Conservation (phyloP, 53 echinoderm and acorn worm species). For the Henricia sp. region DNA sequence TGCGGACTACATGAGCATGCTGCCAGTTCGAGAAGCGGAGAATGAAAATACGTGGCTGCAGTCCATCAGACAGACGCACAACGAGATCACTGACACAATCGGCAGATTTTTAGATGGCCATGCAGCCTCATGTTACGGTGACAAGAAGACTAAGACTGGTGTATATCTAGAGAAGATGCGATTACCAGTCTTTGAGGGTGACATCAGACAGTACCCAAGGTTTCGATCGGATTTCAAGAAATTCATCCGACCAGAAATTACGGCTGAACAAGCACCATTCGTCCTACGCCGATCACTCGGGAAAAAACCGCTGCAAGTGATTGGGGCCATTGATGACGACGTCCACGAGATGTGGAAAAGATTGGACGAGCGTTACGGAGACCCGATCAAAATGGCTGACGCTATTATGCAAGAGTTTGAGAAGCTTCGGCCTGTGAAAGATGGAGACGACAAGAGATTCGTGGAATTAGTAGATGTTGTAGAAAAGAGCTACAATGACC, state of each 20-base stretch:
- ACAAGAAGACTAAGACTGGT: too few relatives aligned
- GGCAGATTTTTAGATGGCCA: too few relatives aligned
- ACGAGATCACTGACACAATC: too few relatives aligned
- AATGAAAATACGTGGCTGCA: too few relatives aligned
- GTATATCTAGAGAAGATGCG: too few relatives aligned
- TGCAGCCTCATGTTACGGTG: too few relatives aligned
- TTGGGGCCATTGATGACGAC: conserved; percentile 14
- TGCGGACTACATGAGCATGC: too few relatives aligned
- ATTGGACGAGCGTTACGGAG: conserved; percentile 46
- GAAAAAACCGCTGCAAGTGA: conserved; percentile 1
- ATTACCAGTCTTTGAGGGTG: too few relatives aligned
- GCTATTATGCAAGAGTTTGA: conserved; percentile 32
- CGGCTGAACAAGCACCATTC: conserved; percentile 21
- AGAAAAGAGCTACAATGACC: conserved; percentile 44
- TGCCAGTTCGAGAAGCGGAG: too few relatives aligned
- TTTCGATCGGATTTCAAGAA: conserved; percentile 24
- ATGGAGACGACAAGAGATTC: conserved; percentile 47
- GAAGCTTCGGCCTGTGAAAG: conserved; percentile 8
- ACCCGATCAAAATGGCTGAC: conserved; percentile 43
- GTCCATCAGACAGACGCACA: too few relatives aligned
- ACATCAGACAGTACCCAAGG: not conserved
- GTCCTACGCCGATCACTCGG: conserved; percentile 23
- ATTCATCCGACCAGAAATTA: conserved; percentile 4
- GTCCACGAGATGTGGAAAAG: conserved; percentile 36
- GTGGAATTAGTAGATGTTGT: conserved; percentile 39